phyloP scores from a whole-genome alignment of 2,888 invertebrate species.

The Liodrosophila aerea region DNA sequence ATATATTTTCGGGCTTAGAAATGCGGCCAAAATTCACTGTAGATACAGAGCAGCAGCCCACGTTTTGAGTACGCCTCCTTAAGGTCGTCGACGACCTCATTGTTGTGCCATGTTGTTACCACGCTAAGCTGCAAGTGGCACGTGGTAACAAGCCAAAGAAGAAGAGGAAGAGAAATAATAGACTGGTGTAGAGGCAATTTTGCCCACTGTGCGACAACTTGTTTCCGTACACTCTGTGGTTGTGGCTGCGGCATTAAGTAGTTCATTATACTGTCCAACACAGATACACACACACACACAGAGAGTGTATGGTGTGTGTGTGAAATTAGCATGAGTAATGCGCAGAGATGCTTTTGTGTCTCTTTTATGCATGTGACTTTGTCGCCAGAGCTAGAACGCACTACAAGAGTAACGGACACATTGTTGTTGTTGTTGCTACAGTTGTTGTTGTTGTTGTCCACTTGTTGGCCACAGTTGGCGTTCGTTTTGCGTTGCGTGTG shows the following conservation, averaged over 20 bases:
- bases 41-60: slow-evolving; percentile 25
- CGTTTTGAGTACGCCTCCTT: slow-evolving; percentile 34
- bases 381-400: slow-evolving; percentile 25
- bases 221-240: slow-evolving; percentile 41
- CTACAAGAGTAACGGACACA: slow-evolving; percentile 41
- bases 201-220: slow-evolving; percentile 61
- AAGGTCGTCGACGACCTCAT: slow-evolving; percentile 47
- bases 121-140: slow-evolving; percentile 61
- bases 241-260: slow-evolving; percentile 54
- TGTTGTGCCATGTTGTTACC: slow-evolving; percentile 36
- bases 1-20: slow-evolving; percentile 34
- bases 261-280: slow-evolving; percentile 65
- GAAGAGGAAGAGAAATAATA: too few relatives aligned
- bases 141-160: slow-evolving; percentile 41
- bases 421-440: slow-evolving; percentile 13
- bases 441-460: slow-evolving; percentile 36
- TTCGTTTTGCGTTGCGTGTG: slow-evolving; percentile 21
- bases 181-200: too few relatives aligned
- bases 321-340: slow-evolving; percentile 65
- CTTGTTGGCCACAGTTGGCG: slow-evolving; percentile 52
- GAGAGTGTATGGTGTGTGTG: slow-evolving; percentile 24
- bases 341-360: slow-evolving; percentile 38
- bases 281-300: slow-evolving; percentile 2
- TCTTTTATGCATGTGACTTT: slow-evolving; percentile 32
- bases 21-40: slow-evolving; percentile 48